A percentile compares a stretch with the other conserved stretches of the same genome.
Conservation (phyloP, 1,140 invertebrate species). For the Cydia strobilella region DNA sequence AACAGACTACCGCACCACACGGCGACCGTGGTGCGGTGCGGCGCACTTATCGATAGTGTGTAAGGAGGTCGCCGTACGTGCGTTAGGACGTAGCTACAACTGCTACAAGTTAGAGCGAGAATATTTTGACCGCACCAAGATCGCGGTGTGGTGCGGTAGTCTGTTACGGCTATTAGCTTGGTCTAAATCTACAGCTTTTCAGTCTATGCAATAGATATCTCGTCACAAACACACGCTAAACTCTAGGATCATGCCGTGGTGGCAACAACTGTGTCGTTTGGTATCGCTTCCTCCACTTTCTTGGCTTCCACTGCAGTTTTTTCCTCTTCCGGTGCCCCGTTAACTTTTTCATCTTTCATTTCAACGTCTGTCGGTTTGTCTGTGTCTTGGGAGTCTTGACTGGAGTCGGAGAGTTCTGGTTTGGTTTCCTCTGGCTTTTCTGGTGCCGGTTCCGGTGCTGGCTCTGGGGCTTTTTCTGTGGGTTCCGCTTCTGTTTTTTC, state of each 20-base stretch:
- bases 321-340: conserved; percentile 39
- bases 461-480: conserved; percentile 32
- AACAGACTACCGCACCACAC: too few species aligned
- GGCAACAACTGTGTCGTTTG: conserved; percentile 38
- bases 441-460: conserved; percentile 50
- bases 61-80: too few species aligned
- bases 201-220: background rate
- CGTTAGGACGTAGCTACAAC: too few species aligned
- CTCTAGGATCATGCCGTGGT: conserved; percentile 57
- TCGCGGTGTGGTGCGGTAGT: too few species aligned
- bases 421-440: conserved; percentile 44
- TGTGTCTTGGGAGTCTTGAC: conserved; percentile 37
- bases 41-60: too few species aligned
- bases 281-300: conserved; percentile 43
- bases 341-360: conserved; percentile 42
- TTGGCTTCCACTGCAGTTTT: conserved; percentile 38
- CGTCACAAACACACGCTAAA: background rate
- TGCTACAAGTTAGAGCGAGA: too few species aligned
- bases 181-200: background rate
- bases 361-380: conserved; percentile 39
- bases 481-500: conserved; percentile 44
- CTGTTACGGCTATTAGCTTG: too few species aligned
- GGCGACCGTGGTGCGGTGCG: too few species aligned
- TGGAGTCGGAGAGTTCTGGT: conserved; percentile 58
- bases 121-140: too few species aligned